Percentiles rank a stretch among this genome's conserved stretches.
Evolutionary conservation across 2,113 vertebrate species (phyloP).

Genomic region (Corydoras maculifer): DNA sequence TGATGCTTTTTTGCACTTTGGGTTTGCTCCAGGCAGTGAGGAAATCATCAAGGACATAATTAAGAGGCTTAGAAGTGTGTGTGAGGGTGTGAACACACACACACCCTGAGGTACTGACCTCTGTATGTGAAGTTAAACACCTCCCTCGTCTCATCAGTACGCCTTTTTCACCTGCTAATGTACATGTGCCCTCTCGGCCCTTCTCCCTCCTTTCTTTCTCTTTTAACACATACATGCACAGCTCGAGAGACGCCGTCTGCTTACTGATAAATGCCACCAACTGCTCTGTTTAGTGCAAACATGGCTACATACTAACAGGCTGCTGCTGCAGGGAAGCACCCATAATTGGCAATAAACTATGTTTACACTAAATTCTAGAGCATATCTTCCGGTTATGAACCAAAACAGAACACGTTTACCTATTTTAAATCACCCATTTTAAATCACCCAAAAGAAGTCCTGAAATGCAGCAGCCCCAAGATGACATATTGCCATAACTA

Average conservation of each 20-base stretch:
- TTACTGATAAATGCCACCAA: too few relatives aligned
- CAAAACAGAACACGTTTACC: too few relatives aligned
- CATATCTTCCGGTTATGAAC: too few relatives aligned
- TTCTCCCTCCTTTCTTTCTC: not conserved
- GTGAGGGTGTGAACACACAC: conserved; percentile 20
- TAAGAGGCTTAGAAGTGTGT: conserved; percentile 64
- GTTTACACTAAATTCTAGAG: too few relatives aligned
- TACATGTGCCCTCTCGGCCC: not conserved
- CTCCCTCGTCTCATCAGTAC: conserved; percentile 54
- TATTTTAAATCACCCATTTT: too few relatives aligned
- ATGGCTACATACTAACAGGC: too few relatives aligned
- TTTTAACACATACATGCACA: conserved; percentile 1
- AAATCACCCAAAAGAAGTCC: too few relatives aligned
- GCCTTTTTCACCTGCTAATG: conserved; percentile 29
- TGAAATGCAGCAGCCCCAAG: too few relatives aligned
- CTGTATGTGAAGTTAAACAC: conserved; percentile 64
- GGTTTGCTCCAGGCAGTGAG: conserved; percentile 52
- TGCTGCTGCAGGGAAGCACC: too few relatives aligned
- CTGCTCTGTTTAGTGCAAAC: too few relatives aligned
- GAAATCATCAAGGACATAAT: conserved; percentile 73
- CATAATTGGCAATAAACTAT: too few relatives aligned
- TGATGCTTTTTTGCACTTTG: conserved; percentile 47
- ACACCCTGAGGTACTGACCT: conserved; percentile 59
- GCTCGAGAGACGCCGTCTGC: not conserved
- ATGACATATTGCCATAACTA: too few relatives aligned